Conservation (phyloP, 2,113 vertebrate genomes). For the Elanus axillaris region DNA sequence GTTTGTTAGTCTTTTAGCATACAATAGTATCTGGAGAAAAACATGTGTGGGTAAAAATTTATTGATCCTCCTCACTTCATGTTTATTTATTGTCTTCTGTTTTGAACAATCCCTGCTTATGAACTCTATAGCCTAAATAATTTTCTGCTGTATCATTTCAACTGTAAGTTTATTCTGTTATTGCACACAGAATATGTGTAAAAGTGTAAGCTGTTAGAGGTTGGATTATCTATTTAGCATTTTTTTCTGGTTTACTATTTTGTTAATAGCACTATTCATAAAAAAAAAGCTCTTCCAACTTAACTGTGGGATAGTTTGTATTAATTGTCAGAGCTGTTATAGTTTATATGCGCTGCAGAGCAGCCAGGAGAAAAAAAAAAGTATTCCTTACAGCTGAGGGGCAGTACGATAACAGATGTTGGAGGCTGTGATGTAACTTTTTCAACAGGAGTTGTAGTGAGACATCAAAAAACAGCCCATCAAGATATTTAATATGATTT, state of each 20-base stretch:
- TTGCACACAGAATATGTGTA: neutral
- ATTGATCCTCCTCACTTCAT: neutral
- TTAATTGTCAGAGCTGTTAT: neutral
- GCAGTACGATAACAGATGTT: neutral
- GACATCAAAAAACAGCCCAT: neutral
- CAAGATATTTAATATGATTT: neutral
- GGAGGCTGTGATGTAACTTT: neutral
- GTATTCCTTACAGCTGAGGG: neutral
- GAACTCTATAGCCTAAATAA: neutral
- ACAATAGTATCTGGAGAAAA: neutral
- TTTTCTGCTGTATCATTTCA: neutral
- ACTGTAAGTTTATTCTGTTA: neutral
- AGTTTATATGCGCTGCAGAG: neutral
- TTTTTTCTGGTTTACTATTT: neutral
- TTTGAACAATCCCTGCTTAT: neutral
- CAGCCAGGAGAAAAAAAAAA: neutral
- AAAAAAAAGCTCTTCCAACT: neutral
- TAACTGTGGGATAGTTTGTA: neutral
- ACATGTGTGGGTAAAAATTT: neutral
- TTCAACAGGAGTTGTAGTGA: neutral
- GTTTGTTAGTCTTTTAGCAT: neutral
- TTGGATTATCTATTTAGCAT: neutral
- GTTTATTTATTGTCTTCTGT: neutral
- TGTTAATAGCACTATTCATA: neutral
- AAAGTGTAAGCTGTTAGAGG: neutral